Conservation (phyloP, 2,797 vertebrate species). For the Heliangelus exortis region DNA sequence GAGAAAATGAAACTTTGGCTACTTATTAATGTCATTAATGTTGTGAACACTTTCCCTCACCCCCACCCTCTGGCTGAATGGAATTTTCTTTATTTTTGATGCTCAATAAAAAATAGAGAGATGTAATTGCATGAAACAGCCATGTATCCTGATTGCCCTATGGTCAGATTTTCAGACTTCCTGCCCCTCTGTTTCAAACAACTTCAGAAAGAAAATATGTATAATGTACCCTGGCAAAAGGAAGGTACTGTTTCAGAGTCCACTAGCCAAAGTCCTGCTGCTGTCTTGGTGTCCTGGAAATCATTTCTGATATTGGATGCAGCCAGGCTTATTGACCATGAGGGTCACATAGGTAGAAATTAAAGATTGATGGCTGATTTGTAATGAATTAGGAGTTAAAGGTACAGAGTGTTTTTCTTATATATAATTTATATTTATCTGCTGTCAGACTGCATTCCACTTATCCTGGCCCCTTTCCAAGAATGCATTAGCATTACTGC, state of each 20-base stretch:
- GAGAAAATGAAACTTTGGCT: background rate
- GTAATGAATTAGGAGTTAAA: background rate
- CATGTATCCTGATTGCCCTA: background rate
- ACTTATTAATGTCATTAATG: background rate
- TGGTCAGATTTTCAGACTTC: background rate
- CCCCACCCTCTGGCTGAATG: slow-evolving; percentile 13
- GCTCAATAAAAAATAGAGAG: background rate
- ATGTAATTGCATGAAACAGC: background rate
- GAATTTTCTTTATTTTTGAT: slow-evolving; percentile 27
- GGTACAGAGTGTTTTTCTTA: background rate
- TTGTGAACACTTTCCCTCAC: background rate
- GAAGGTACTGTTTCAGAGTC: background rate
- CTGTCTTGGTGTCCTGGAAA: background rate
- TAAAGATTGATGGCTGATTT: background rate
- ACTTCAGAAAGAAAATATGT: background rate
- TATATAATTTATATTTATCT: slow-evolving; percentile 10
- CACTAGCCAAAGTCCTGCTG: background rate
- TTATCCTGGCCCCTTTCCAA: background rate
- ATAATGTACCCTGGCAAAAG: background rate
- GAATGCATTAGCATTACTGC: background rate
- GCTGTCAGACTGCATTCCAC: background rate
- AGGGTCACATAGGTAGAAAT: background rate
- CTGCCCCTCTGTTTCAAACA: background rate
- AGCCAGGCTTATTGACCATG: background rate
- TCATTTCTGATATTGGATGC: background rate